Conservation (phyloP, 2,888 invertebrate genomes). For the Phytoseiulus persimilis region DNA sequence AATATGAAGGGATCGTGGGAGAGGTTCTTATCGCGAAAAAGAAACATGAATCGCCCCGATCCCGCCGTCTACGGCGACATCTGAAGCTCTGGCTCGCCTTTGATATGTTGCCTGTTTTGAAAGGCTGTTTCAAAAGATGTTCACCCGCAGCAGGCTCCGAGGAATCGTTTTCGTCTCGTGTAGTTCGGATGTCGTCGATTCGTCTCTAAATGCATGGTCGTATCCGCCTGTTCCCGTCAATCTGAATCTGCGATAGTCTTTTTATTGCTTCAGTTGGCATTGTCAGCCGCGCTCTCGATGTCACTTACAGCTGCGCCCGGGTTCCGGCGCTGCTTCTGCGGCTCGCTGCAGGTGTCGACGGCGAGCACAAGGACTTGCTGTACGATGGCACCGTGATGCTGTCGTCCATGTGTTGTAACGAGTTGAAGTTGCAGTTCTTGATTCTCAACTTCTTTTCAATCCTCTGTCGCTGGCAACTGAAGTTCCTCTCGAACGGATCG, state of each 20-base stretch:
- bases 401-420: slow-evolving; percentile 36
- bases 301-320: slow-evolving; percentile 28
- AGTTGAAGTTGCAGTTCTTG: slow-evolving; percentile 15
- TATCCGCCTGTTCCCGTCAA: background rate
- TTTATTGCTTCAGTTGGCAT: background rate
- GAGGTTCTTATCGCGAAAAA: background rate
- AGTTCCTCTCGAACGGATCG: slow-evolving; percentile 6
- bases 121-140: no score
- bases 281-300: background rate
- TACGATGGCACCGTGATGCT: slow-evolving; percentile 34
- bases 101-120: background rate
- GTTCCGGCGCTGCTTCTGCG: background rate
- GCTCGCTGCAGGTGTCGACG: slow-evolving; percentile 30
- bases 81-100: background rate
- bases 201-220: background rate
- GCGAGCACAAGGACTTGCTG: slow-evolving; percentile 24
- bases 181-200: background rate
- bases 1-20: background rate
- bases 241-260: background rate
- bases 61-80: background rate
- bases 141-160: background rate
- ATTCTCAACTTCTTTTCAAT: slow-evolving; percentile 18
- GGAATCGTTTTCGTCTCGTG: background rate
- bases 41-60: background rate
- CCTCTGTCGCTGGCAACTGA: slow-evolving; percentile 9